Evolutionary conservation across 2,113 vertebrate species (phyloP).

Genomic region (Tinamus guttatus): DNA sequence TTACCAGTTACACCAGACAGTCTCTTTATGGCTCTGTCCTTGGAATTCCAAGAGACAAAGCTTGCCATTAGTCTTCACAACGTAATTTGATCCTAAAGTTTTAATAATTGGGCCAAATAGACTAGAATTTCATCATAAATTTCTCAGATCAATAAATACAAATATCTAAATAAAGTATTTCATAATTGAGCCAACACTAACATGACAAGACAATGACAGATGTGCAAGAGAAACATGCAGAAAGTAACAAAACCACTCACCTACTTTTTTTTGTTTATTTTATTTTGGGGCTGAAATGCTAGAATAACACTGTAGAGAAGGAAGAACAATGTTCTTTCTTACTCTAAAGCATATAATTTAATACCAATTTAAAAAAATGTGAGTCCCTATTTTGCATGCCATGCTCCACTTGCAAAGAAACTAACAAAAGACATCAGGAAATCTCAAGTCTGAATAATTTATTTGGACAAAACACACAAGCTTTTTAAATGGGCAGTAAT

Average conservation of each 20-base stretch:
- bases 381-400: slow-evolving; percentile 19
- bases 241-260: not conserved
- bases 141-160: not conserved
- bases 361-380: slow-evolving; percentile 35
- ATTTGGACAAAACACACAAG: slow-evolving; percentile 65
- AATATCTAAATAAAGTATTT: not conserved
- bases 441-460: slow-evolving; percentile 66
- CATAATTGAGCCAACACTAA: not conserved
- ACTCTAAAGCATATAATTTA: slow-evolving; percentile 53
- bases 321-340: slow-evolving; percentile 38
- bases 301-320: not conserved
- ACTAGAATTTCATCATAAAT: not conserved
- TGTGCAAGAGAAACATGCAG: not conserved
- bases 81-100: not conserved
- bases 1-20: not conserved
- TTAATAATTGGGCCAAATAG: not conserved
- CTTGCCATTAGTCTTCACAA: not conserved
- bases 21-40: not conserved
- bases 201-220: not conserved
- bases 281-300: not conserved
- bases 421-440: slow-evolving; percentile 68
- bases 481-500: slow-evolving; percentile 74
- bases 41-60: not conserved
- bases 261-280: not conserved
- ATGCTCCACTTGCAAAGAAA: slow-evolving; percentile 52